Evolutionary conservation across 2,888 invertebrate genomes (phyloP).

Genomic region (Nudaria mundana): DNA sequence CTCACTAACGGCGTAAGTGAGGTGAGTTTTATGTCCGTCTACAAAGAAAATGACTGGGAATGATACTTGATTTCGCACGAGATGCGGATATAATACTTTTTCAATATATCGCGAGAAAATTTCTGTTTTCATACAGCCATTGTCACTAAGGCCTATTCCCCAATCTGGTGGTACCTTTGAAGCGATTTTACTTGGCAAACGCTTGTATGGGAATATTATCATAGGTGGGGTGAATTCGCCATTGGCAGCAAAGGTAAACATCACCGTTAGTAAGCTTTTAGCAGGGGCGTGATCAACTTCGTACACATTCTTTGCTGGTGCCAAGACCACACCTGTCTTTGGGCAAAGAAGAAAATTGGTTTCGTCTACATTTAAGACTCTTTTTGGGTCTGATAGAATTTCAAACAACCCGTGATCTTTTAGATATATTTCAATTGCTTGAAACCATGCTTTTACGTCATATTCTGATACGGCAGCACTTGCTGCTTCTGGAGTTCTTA

Average conservation of each 20-base stretch:
- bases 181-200: neutral
- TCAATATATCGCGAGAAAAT: conserved; percentile 14
- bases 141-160: neutral
- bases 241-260: neutral
- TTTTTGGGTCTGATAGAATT: neutral
- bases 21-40: conserved; percentile 14
- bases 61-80: neutral
- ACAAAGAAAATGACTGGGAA: conserved; percentile 10
- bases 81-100: neutral
- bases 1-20: conserved; percentile 10
- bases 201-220: neutral
- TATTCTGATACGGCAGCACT: neutral
- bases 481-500: neutral
- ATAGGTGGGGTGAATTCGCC: neutral
- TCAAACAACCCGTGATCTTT: neutral
- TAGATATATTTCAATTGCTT: neutral
- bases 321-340: neutral
- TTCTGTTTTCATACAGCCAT: conserved; percentile 14
- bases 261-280: neutral
- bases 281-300: neutral
- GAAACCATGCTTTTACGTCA: neutral
- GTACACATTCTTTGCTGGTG: neutral
- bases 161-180: neutral
- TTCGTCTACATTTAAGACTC: neutral
- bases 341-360: neutral